Evolutionary conservation across 2,888 invertebrate species (phyloP).

Genomic region (Lomographa bimaculata): DNA sequence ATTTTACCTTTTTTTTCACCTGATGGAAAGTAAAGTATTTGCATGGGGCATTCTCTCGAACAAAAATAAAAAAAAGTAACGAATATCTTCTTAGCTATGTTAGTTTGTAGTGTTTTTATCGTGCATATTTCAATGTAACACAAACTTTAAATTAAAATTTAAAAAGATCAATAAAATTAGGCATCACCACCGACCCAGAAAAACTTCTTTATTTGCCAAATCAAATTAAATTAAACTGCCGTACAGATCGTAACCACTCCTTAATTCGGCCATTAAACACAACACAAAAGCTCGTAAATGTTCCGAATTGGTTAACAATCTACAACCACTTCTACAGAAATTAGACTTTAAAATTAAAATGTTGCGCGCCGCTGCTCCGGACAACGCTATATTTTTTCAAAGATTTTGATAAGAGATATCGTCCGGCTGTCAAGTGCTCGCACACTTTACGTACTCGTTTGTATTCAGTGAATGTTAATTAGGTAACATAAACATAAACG

Average conservation of each 20-base stretch:
- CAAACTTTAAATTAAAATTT: no score
- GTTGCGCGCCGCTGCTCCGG: slow-evolving; percentile 18
- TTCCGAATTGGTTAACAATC: slow-evolving; percentile 28
- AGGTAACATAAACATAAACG: no score
- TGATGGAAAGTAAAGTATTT: no score
- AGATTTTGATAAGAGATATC: slow-evolving; percentile 21
- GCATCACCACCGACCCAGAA: no score
- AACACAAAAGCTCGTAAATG: slow-evolving; percentile 23
- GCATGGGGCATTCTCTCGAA: no score
- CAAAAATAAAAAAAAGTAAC: no score
- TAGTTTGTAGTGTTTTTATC: no score
- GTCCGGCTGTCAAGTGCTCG: slow-evolving; percentile 15
- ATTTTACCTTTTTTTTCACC: no score
- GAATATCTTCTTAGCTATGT: no score
- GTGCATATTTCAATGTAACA: no score
- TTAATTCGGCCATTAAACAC: slow-evolving; percentile 27
- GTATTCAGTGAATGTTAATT: slow-evolving; percentile 21
- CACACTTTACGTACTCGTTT: slow-evolving; percentile 22
- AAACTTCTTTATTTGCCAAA: not conserved
- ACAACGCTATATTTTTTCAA: slow-evolving; percentile 9
- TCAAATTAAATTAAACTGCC: slow-evolving; percentile 15
- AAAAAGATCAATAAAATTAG: no score
- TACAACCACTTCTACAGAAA: slow-evolving; percentile 14
- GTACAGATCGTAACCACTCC: slow-evolving; percentile 12
- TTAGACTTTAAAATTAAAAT: slow-evolving; percentile 10